phyloP scores from a whole-genome alignment of 2,113 vertebrate species.

The Melanerpes aurifrons region DNA sequence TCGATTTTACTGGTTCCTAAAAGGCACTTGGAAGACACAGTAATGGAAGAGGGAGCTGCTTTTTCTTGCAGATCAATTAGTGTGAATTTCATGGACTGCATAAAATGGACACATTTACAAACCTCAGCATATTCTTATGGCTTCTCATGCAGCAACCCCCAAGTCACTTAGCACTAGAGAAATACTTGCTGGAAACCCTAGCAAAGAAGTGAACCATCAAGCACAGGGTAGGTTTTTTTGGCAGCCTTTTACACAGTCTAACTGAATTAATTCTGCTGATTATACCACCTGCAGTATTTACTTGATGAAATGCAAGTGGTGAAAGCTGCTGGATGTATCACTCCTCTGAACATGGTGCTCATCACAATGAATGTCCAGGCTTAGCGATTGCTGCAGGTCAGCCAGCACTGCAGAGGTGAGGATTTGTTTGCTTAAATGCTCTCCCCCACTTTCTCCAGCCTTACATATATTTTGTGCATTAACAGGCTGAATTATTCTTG shows the following conservation, averaged over 20 bases:
- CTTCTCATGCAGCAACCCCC: slow-evolving; percentile 56
- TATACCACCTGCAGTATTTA: slow-evolving; percentile 67
- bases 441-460: not conserved
- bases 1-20: slow-evolving; percentile 76
- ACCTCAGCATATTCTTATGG: slow-evolving; percentile 73
- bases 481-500: not conserved
- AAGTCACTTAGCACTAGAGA: slow-evolving; percentile 52
- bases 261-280: slow-evolving; percentile 77
- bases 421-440: not conserved
- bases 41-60: slow-evolving; percentile 62
- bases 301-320: slow-evolving; percentile 51
- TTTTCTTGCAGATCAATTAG: slow-evolving; percentile 75
- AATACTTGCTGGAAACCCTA: slow-evolving; percentile 70
- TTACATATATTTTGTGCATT: not conserved
- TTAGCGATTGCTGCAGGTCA: not conserved
- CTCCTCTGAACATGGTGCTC: not conserved
- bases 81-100: slow-evolving; percentile 75
- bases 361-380: not conserved
- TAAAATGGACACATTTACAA: slow-evolving; percentile 64
- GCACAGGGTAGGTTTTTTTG: slow-evolving; percentile 42
- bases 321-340: slow-evolving; percentile 25
- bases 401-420: not conserved
- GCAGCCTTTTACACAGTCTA: slow-evolving; percentile 51
- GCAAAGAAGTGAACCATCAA: slow-evolving; percentile 32
- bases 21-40: slow-evolving; percentile 67